Conservation (phyloP, 1,140 invertebrate genomes). For the Sinella curviseta region DNA sequence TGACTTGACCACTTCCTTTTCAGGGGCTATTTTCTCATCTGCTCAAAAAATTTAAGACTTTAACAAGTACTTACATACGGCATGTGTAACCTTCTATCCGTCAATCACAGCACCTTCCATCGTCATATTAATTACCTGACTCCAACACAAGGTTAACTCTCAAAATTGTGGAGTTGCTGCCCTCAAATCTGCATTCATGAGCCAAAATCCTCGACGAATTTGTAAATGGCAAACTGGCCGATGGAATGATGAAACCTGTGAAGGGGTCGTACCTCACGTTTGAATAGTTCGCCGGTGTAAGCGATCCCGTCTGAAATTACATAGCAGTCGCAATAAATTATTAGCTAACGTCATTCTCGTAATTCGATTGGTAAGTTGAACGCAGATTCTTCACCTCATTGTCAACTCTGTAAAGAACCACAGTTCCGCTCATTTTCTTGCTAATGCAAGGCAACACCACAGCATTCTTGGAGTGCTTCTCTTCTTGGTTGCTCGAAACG, state of each 20-base stretch:
- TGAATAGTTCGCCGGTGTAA: background rate
- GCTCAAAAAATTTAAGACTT: background rate
- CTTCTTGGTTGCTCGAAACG: constrained; percentile 13
- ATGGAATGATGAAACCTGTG: background rate
- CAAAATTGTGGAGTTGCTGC: background rate
- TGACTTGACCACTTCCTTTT: constrained; percentile 17
- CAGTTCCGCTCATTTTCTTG: background rate
- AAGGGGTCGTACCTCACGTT: constrained; percentile 8
- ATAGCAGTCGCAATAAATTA: too few relatives aligned
- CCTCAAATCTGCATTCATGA: background rate
- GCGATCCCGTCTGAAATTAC: background rate
- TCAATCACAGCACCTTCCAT: too few relatives aligned
- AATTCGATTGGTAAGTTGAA: too few relatives aligned
- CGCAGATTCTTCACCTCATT: too few relatives aligned
- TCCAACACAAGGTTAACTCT: background rate
- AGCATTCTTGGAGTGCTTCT: background rate
- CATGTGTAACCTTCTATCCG: too few relatives aligned
- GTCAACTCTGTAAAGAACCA: background rate
- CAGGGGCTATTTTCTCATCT: constrained; percentile 34
- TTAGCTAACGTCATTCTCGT: too few relatives aligned
- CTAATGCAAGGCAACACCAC: constrained; percentile 21
- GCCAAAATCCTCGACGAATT: constrained; percentile 3
- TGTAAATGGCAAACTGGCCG: background rate
- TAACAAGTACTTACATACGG: background rate
- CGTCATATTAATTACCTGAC: too few relatives aligned